A percentile compares a stretch with the other conserved stretches of the same genome.
Evolutionary conservation across 2,888 invertebrate genomes (phyloP).

Genomic region (Sipha maydis): DNA sequence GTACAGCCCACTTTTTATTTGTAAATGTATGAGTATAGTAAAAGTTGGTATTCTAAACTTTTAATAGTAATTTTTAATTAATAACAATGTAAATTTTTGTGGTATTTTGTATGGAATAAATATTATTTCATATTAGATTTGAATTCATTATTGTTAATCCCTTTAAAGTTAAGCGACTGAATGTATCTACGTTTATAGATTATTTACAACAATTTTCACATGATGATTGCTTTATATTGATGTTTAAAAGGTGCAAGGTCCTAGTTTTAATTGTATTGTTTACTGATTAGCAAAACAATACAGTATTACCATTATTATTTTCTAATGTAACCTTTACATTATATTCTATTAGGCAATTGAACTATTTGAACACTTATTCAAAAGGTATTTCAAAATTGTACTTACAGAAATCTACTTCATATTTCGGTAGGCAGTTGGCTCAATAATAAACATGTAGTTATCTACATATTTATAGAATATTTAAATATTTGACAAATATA

Average conservation of each 20-base stretch:
- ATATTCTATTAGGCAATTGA: background rate
- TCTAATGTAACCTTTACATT: background rate
- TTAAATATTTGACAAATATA: background rate
- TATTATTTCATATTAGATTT: background rate
- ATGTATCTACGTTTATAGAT: background rate
- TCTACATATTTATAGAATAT: background rate
- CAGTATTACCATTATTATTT: conserved; percentile 8
- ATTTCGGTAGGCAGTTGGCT: background rate
- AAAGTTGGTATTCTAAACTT: background rate
- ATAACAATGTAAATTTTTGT: background rate
- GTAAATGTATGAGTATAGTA: background rate
- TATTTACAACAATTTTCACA: background rate
- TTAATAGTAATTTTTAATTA: background rate
- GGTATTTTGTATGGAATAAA: too few relatives aligned
- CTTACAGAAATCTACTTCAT: background rate
- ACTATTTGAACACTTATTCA: background rate
- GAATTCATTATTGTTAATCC: background rate
- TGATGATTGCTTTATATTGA: background rate
- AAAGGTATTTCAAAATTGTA: background rate
- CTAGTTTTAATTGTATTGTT: background rate
- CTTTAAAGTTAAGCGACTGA: background rate
- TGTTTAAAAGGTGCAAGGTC: background rate
- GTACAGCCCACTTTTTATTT: background rate
- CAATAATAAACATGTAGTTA: background rate
- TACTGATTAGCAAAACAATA: conserved; percentile 14